These are phyloP conservation scores for Camptogramma bilineatum DNA, from an alignment of 2,888 invertebrate species.

Conservation along the genomic window DNA sequence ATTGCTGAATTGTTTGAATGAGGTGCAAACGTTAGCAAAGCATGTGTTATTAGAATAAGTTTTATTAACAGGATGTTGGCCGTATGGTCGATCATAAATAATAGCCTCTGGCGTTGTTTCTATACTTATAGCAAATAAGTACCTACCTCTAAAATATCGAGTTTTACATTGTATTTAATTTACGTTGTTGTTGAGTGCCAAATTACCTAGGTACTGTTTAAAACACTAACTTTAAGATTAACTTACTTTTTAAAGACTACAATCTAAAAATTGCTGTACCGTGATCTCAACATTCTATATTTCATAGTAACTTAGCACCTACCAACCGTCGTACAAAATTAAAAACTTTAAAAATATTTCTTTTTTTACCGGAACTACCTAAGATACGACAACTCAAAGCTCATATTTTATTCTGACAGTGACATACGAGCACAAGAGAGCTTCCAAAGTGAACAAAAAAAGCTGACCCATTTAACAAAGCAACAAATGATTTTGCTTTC, in stretches of 20 bases:
- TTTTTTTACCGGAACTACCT: neutral
- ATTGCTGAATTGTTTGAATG: constrained; percentile 18
- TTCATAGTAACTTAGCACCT: neutral
- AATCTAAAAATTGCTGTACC: too few relatives aligned
- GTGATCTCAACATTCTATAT: too few relatives aligned
- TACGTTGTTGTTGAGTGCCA: too few relatives aligned
- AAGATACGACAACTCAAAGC: constrained; percentile 5
- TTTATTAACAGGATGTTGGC: constrained; percentile 42
- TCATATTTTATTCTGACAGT: constrained; percentile 21
- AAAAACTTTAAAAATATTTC: neutral
- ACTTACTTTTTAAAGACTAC: too few relatives aligned
- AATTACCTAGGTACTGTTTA: too few relatives aligned
- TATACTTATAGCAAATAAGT: constrained; percentile 29
- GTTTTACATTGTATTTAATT: neutral
- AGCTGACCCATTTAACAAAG: constrained; percentile 26
- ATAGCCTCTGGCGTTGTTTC: constrained; percentile 31
- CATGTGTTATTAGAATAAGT: constrained; percentile 29
- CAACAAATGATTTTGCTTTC: constrained; percentile 6
- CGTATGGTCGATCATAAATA: constrained; percentile 42
- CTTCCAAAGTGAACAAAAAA: constrained; percentile 15
- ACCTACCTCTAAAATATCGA: constrained; percentile 7
- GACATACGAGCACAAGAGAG: constrained; percentile 10
- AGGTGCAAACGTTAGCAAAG: constrained; percentile 7
- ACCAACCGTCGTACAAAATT: neutral
- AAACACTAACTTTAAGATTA: too few relatives aligned